phyloP scores from a whole-genome alignment of 2,888 invertebrate species.

The Yponomeuta cagnagella region DNA sequence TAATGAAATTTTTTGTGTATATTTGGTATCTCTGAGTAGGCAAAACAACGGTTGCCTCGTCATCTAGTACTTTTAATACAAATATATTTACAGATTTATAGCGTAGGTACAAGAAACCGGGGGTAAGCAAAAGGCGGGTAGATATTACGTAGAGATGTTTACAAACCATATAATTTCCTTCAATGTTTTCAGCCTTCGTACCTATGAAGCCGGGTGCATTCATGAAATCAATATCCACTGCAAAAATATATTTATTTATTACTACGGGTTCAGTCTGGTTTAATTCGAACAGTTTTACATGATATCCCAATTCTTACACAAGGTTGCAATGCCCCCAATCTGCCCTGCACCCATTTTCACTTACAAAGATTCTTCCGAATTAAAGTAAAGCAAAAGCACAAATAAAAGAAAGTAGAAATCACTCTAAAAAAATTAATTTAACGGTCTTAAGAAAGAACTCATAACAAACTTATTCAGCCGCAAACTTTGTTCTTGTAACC shows the following conservation, averaged over 20 bases:
- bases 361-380: background rate
- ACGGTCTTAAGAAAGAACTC: constrained; percentile 9
- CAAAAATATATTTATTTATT: constrained; percentile 14
- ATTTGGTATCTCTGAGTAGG: too few relatives aligned
- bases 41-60: too few relatives aligned
- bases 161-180: constrained; percentile 57
- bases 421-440: constrained; percentile 3
- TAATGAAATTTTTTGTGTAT: too few relatives aligned
- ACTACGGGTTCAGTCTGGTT: constrained; percentile 17
- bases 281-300: too few relatives aligned
- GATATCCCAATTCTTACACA: constrained; percentile 27
- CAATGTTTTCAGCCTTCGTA: constrained; percentile 31
- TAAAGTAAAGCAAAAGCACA: background rate
- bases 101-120: background rate
- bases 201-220: constrained; percentile 25
- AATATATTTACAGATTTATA: too few relatives aligned
- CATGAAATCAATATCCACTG: constrained; percentile 24
- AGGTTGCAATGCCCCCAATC: constrained; percentile 38
- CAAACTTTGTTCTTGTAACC: background rate
- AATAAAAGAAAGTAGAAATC: background rate
- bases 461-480: constrained; percentile 8
- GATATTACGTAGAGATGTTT: background rate
- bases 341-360: constrained; percentile 37
- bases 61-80: too few relatives aligned
- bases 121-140: background rate